Evolutionary conservation across 1,140 invertebrate species (phyloP).

Genomic region (Sarcophaga bullata): DNA sequence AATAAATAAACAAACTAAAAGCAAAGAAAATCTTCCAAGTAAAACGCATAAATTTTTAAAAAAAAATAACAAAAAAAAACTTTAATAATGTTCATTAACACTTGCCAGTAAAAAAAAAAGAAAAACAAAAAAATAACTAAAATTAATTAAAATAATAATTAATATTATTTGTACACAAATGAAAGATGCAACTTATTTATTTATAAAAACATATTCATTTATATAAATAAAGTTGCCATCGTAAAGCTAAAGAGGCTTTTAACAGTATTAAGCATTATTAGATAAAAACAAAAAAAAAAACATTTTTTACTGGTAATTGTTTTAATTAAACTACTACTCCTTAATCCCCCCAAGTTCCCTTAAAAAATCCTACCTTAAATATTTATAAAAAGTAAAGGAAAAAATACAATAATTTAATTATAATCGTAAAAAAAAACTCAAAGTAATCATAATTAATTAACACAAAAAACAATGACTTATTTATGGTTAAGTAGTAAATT

Average conservation of each 20-base stretch:
- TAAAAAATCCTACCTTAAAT: constrained; percentile 16
- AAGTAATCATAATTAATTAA: constrained; percentile 29
- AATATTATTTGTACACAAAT: background rate
- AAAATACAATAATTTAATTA: constrained; percentile 3
- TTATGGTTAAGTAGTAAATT: constrained; percentile 17
- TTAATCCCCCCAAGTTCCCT: background rate
- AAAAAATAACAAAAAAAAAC: constrained; percentile 11
- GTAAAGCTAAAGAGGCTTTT: constrained; percentile 36
- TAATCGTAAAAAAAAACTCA: background rate
- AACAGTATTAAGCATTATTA: constrained; percentile 38
- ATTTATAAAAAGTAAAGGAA: background rate
- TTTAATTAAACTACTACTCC: background rate
- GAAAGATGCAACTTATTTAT: background rate
- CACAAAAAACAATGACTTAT: constrained; percentile 35
- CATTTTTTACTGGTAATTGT: constrained; percentile 28
- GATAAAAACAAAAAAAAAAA: constrained; percentile 22
- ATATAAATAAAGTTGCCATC: background rate
- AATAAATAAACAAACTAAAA: constrained; percentile 16
- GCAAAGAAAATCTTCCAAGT: constrained; percentile 37
- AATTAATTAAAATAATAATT: background rate
- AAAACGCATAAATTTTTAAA: constrained; percentile 33
- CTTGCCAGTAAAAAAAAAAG: constrained; percentile 32
- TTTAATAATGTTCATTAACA: constrained; percentile 27
- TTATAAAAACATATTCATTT: background rate
- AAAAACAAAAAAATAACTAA: constrained; percentile 1